phyloP scores from a whole-genome alignment of 2,113 vertebrate genomes.

The Scolopax mira region DNA sequence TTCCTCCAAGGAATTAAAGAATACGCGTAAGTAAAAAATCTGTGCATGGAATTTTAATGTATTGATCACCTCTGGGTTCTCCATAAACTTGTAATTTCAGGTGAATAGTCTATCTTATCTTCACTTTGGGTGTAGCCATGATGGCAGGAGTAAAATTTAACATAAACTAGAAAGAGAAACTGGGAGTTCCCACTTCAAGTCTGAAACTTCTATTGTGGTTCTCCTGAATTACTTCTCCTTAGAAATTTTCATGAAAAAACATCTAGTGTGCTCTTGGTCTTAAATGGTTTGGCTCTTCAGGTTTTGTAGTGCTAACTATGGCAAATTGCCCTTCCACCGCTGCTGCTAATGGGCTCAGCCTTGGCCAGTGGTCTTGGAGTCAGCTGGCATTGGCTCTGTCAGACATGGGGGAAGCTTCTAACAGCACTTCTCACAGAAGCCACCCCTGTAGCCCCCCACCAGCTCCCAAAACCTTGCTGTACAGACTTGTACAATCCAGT shows the following conservation, averaged over 20 bases:
- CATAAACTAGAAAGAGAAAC: background rate
- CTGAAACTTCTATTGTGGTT: background rate
- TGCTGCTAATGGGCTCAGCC: too few relatives aligned
- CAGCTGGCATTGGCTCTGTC: background rate
- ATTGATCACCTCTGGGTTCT: background rate
- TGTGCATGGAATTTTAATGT: background rate
- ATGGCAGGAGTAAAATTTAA: background rate
- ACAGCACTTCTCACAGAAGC: background rate
- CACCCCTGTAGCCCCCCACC: background rate
- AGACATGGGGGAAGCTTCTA: background rate
- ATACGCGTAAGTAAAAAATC: constrained; percentile 69
- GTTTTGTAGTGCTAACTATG: background rate
- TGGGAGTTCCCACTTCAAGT: background rate
- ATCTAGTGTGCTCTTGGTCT: background rate
- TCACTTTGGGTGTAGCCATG: background rate
- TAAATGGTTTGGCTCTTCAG: background rate
- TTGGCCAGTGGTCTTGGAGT: background rate
- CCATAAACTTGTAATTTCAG: background rate
- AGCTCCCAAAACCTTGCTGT: background rate
- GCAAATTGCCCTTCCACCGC: background rate
- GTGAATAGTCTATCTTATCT: background rate
- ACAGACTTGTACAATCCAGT: background rate
- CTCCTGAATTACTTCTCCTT: background rate
- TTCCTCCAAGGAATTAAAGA: constrained; percentile 75
- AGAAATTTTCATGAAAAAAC: background rate